phyloP scores from a whole-genome alignment of 2,888 invertebrate genomes.

The Orthonevra nobilis region DNA sequence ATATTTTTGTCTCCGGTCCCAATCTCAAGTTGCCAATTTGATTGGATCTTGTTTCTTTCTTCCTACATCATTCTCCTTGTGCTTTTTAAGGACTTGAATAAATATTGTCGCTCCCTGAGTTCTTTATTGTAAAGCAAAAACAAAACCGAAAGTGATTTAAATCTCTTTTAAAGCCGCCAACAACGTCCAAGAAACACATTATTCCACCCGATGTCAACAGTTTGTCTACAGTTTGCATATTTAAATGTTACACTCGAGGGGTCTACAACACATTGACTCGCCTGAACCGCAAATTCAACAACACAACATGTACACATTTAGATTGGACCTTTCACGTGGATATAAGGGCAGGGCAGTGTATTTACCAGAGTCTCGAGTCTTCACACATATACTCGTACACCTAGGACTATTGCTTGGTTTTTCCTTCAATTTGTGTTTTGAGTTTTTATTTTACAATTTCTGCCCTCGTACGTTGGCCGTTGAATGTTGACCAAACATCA shows the following conservation, averaged over 20 bases:
- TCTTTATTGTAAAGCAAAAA: too few relatives aligned
- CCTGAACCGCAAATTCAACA: slow-evolving; percentile 60
- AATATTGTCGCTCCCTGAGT: too few relatives aligned
- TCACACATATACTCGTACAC: too few relatives aligned
- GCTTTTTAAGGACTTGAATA: too few relatives aligned
- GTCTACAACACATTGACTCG: slow-evolving; percentile 20
- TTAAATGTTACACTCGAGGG: slow-evolving; percentile 68
- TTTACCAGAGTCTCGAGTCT: slow-evolving; percentile 43
- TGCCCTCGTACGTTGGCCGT: slow-evolving; percentile 26
- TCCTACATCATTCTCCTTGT: too few relatives aligned
- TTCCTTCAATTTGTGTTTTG: slow-evolving; percentile 35
- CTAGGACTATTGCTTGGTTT: too few relatives aligned
- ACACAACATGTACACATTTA: slow-evolving; percentile 36
- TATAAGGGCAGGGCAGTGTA: slow-evolving; percentile 45
- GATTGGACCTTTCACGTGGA: slow-evolving; percentile 50
- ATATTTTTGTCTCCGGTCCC: too few relatives aligned
- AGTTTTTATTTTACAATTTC: slow-evolving; percentile 14
- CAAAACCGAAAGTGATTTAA: slow-evolving; percentile 42
- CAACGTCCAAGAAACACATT: slow-evolving; percentile 61
- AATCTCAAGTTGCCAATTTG: too few relatives aligned
- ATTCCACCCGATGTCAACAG: slow-evolving; percentile 68
- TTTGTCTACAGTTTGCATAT: slow-evolving; percentile 70
- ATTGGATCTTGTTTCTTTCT: too few relatives aligned
- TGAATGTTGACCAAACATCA: slow-evolving; percentile 61
- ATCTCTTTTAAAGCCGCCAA: slow-evolving; percentile 44